Evolutionary conservation across 1,140 invertebrate genomes (phyloP), one percentile per base, ranked within the genome.

Genomic region (Cecropterus lyciades): DNA sequence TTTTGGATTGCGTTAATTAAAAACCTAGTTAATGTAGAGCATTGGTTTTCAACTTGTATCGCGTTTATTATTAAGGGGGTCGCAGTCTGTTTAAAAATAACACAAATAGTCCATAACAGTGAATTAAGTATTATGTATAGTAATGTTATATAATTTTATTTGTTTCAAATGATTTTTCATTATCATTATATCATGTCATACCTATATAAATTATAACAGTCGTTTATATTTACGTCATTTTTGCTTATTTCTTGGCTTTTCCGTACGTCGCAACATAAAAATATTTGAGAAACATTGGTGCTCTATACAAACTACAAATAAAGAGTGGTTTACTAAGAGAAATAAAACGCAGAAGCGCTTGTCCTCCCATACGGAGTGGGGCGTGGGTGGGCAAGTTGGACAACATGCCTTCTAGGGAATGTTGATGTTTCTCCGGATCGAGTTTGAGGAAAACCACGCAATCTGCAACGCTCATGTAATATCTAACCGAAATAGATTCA

Each of bases 331-430:
- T n/a, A 42, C 42, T 63, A 20, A 68, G 53, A 55, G n/a, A 65
- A 70, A 64, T 55, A 65, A 72, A 69, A 72, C 30, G 66, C 24
- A 49, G 52, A 46, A 51, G 46, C 17, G 59, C 46, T 51, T 15
- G 59, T 63, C 59, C 48, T 67, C 56, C 71, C 67, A 65, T 77
- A 68, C 65, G 52, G 68, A 72, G 70, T 42, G 67, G 70, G 78
- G 75, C 74, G 84, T 87, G 82, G 85, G 84, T 75, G 80, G 71
- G 71, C 70, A 48, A 65, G 75, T 75, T 75, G 69, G 76, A 75
- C 84, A 52, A 79, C 79, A 69, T 75, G 75, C 87, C 86, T 83
- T 90, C 59, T 90, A 90, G 77, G 87, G 87, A 80, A 89, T 81
- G 79, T 85, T 84, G 85, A 70, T 73, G 74, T 74, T 75, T 73